phyloP scores from a whole-genome alignment of 2,888 invertebrate species.

The Choreutis nemorana region DNA sequence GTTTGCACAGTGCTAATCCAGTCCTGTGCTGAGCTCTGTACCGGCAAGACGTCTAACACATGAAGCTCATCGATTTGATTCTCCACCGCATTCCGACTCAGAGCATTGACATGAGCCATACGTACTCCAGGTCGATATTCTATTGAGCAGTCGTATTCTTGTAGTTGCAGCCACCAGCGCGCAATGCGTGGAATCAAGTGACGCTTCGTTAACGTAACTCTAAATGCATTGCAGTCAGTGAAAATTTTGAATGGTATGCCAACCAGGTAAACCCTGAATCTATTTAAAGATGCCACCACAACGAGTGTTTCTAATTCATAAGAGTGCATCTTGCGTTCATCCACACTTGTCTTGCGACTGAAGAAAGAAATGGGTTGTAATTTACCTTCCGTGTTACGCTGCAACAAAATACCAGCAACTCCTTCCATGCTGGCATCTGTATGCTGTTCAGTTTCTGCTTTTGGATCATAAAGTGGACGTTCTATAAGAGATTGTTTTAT shows the following conservation, averaged over 20 bases:
- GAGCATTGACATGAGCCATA: constrained; percentile 25
- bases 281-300: constrained; percentile 18
- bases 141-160: constrained; percentile 19
- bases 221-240: constrained; percentile 24
- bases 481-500: constrained; percentile 13
- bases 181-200: constrained; percentile 20
- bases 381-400: constrained; percentile 7
- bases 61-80: too few relatives aligned
- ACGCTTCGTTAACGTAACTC: constrained; percentile 18
- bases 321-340: constrained; percentile 21
- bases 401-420: constrained; percentile 10
- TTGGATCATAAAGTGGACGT: constrained; percentile 12
- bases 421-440: constrained; percentile 7
- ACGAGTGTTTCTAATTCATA: constrained; percentile 29
- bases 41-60: too few relatives aligned
- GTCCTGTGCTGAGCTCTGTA: too few relatives aligned
- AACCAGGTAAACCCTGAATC: constrained; percentile 22
- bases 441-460: constrained; percentile 5
- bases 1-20: too few relatives aligned
- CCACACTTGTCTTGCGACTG: constrained; percentile 18
- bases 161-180: constrained; percentile 21
- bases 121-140: constrained; percentile 14
- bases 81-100: too few relatives aligned
- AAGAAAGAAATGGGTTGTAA: constrained; percentile 17
- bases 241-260: constrained; percentile 17